Percentiles rank a stretch among this genome's conserved stretches.
Evolutionary conservation across 2,797 vertebrate species (phyloP).

Genomic region (Mormyrus hasselquistii): DNA sequence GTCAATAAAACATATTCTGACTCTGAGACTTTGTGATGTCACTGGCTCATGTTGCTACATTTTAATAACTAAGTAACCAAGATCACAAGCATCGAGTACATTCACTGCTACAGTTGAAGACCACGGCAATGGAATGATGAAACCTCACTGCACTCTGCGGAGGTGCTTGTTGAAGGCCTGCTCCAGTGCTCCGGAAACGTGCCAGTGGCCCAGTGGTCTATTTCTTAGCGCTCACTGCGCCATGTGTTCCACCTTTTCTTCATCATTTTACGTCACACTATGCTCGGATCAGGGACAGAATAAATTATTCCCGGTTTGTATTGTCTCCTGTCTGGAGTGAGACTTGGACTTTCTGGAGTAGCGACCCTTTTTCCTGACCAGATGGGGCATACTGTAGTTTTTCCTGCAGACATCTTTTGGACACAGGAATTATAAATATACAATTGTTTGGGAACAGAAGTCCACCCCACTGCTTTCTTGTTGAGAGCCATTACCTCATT

Average conservation of each 20-base stretch:
- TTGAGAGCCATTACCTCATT: conserved; percentile 30
- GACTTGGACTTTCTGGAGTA: conserved; percentile 50
- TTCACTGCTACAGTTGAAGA: conserved; percentile 74
- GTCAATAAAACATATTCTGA: not conserved
- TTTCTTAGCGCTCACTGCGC: conserved; percentile 48
- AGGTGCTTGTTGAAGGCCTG: conserved; percentile 71
- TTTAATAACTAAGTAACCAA: conserved; percentile 43
- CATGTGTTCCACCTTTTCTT: conserved; percentile 46
- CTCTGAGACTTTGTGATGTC: not conserved
- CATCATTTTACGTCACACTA: conserved; percentile 32
- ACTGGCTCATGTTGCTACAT: conserved; percentile 24
- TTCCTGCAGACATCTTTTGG: conserved; percentile 41
- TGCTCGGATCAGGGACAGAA: conserved; percentile 51
- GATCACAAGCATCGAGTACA: conserved; percentile 55
- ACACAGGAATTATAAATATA: conserved; percentile 41
- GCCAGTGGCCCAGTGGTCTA: conserved; percentile 28
- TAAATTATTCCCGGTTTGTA: conserved; percentile 65
- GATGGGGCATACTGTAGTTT: conserved; percentile 41
- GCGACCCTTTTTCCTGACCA: conserved; percentile 47
- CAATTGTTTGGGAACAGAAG: conserved; percentile 37
- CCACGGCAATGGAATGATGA: conserved; percentile 63
- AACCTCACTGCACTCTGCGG: conserved; percentile 54
- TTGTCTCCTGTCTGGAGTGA: conserved; percentile 44
- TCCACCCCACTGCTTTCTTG: conserved; percentile 24
- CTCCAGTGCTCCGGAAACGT: conserved; percentile 46